Base-by-base conservation (phyloP, 2,888 invertebrate genomes). In the Andrena trimmerana region DNA sequence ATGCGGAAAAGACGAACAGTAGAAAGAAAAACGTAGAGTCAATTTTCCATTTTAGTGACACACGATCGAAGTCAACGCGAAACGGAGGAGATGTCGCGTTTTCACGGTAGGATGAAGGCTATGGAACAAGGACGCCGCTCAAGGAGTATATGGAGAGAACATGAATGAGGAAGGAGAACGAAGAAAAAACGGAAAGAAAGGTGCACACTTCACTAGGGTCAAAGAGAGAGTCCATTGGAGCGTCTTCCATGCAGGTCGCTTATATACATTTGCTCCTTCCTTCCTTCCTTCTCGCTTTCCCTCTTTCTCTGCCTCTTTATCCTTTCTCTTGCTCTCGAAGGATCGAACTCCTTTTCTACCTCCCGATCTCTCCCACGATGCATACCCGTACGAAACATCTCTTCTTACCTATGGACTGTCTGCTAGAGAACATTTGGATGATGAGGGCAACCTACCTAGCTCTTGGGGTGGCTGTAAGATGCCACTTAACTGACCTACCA, bases 211-310 rank as follows among this genome's bases (percentile, higher is more conserved):
- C 91, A 88, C 90, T 89, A 91, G 89, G 92, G 91, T 92, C 90
- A 92, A 91, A 91, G 92, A 93, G 92, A 93, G 93, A 93, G 92
- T 93, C 92, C 89, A 92, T 91, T 87, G 89, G 85, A 84, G 81
- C 84, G 87, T 89, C 78, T 86, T 88, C 88, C 85, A 85, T 88
- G 86, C 86, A 86, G 87, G 89, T 90, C 84, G 87, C 92, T 93
- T 93, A 93, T 93, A 92, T 93, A 91, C 90, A 88, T 90, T 89
- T 86, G 87, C 82, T 86, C 88, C 85, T 86, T 89, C 83, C 84
- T 88, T 87, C 84, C 86, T 87, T 84, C 86, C 80, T 83, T 80
- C 85, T 87, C 76, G 86, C 86, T 82, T 84, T 85, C 82, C 69
- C 63, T 73, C 62, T 69, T 73, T 67, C 67, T 79, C 73, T 52